These are phyloP conservation scores for Horisme vitalbata DNA, from an alignment of 2,888 invertebrate genomes.

Conservation along the genomic window DNA sequence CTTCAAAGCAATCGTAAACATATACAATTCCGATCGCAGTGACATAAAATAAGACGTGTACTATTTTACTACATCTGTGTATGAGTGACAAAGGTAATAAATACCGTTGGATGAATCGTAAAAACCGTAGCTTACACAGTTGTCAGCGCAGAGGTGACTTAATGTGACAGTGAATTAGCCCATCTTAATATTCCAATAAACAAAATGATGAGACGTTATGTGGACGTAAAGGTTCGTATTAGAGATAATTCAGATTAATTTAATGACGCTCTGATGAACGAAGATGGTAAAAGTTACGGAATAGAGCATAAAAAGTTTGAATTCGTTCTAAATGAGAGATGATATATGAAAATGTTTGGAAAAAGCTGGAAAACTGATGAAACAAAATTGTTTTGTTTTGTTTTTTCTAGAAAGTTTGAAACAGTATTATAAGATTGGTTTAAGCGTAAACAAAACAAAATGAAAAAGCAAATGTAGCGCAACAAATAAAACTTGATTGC, in stretches of 20 bases:
- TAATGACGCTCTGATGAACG: slow-evolving; percentile 23
- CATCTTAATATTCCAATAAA: slow-evolving; percentile 64
- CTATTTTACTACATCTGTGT: slow-evolving; percentile 58
- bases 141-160: slow-evolving; percentile 58
- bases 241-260: slow-evolving; percentile 38
- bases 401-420: no score
- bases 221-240: slow-evolving; percentile 37
- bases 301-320: slow-evolving; percentile 12
- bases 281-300: slow-evolving; percentile 18
- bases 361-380: neutral
- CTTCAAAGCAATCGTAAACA: slow-evolving; percentile 52
- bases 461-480: no score
- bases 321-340: slow-evolving; percentile 12
- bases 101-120: slow-evolving; percentile 65
- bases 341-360: neutral
- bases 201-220: slow-evolving; percentile 49
- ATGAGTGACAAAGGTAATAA: slow-evolving; percentile 68
- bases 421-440: no score
- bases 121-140: slow-evolving; percentile 66
- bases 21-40: slow-evolving; percentile 46
- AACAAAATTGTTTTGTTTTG: no score
- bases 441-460: no score
- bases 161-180: slow-evolving; percentile 69
- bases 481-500: neutral
- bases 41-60: slow-evolving; percentile 54